Evolutionary conservation across 2,113 vertebrate genomes (phyloP).

Genomic region (Glaucomys volans): DNA sequence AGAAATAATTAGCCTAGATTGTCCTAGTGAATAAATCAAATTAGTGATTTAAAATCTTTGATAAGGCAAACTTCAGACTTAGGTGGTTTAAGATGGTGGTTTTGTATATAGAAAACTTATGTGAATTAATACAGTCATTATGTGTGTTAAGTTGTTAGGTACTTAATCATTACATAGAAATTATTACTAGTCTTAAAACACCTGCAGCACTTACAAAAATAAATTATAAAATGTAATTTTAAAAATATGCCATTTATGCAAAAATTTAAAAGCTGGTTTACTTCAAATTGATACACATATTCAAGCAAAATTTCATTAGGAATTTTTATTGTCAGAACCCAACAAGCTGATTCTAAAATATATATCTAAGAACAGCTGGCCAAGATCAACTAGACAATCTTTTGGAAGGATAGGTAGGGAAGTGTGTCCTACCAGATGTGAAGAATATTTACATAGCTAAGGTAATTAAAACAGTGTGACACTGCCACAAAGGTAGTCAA

Average conservation of each 20-base stretch:
- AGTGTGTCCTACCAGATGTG: background rate
- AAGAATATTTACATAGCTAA: background rate
- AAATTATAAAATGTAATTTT: background rate
- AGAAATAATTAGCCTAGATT: background rate
- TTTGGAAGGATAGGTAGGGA: background rate
- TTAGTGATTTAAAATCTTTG: background rate
- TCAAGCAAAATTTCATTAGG: background rate
- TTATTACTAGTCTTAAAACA: background rate
- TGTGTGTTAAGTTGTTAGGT: background rate
- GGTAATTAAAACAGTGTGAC: background rate
- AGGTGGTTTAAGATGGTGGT: background rate
- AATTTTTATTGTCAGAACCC: background rate
- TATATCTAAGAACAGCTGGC: background rate
- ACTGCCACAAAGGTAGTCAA: background rate
- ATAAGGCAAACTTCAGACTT: background rate
- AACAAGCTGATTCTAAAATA: background rate
- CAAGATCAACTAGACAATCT: background rate
- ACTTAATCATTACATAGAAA: background rate
- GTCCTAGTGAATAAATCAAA: background rate
- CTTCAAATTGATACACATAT: background rate
- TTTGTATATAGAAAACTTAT: background rate
- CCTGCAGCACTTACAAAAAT: background rate
- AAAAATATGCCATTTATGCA: background rate
- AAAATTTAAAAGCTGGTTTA: background rate
- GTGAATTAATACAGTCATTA: background rate